Evolutionary conservation across 2,888 invertebrate species (phyloP), one percentile per base, ranked within the genome.

Genomic region (Frankliniella intonsa): DNA sequence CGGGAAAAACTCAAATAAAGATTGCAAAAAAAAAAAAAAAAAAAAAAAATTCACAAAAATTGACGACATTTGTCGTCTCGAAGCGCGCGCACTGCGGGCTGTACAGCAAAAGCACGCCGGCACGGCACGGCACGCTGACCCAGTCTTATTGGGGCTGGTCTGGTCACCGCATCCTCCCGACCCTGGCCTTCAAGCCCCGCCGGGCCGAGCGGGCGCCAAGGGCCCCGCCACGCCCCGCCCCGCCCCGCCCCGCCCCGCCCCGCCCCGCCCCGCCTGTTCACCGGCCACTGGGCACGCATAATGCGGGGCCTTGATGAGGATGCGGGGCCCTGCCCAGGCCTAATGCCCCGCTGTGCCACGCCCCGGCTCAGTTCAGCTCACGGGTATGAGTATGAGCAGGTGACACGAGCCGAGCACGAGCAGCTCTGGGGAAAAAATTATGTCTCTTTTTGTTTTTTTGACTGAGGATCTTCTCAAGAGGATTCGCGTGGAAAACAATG

Each of bases 211-310:
- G 2, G 25, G 25, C 38, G 38, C 38, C 38, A 5, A 38, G 38
- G n/a, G n/a, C n/a, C n/a, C n/a, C n/a, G n/a, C n/a, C n/a, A n/a
- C n/a, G 38, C 38, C 38, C 38, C 38, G 38, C 38, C 38, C 38
- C 38, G 38, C 38, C 38, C 14, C 69, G 69, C 25, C 22, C n/a
- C n/a, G n/a, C n/a, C n/a, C n/a, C n/a, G 38, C 38, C 38, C 38
- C 38, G 38, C 38, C 38, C 38, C 38, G 38, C 38, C 38, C 14
- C 69, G 69, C 25, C 22, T 76, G 22, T 76, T 76, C 69, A 76
- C 69, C 69, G 69, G 69, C 69, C 69, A 76, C 22, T 76, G 69
- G 69, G 22, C 69, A 76, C 69, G 69, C 69, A 76, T 76, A 76
- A 76, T 76, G 25, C 25, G 3, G 25, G 25, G 69, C 69, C 69